A percentile compares a stretch with the other conserved stretches of the same genome.
Evolutionary conservation across 2,888 invertebrate genomes (phyloP).

Genomic region (Enchytraeus crypticus): DNA sequence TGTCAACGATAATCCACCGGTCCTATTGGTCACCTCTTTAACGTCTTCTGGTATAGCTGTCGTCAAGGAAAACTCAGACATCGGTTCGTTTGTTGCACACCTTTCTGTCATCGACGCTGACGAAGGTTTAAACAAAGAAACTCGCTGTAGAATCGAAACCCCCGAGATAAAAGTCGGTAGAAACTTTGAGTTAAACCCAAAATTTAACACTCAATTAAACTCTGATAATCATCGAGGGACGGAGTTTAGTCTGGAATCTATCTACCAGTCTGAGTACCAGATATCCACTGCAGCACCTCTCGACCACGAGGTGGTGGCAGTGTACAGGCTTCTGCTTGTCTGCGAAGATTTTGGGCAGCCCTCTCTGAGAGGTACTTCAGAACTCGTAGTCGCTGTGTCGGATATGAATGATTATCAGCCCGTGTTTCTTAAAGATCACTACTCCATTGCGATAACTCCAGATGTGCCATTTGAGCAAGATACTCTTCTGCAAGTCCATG

Average conservation of each 20-base stretch:
- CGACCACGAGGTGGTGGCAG: slow-evolving; percentile 13
- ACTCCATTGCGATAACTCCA: slow-evolving; percentile 4
- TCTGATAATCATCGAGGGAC: too few species aligned
- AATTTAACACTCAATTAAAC: slow-evolving; percentile 11
- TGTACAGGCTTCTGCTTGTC: slow-evolving; percentile 14
- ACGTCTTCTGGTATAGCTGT: slow-evolving; percentile 11
- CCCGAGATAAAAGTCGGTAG: background rate
- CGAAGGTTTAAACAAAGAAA: slow-evolving; percentile 12
- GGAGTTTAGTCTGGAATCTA: slow-evolving; percentile 11
- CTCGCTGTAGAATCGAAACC: slow-evolving; percentile 1
- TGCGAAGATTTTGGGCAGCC: slow-evolving; percentile 21
- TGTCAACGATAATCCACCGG: slow-evolving; percentile 24
- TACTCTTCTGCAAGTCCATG: slow-evolving; percentile 17
- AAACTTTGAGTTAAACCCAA: background rate
- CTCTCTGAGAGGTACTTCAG: background rate
- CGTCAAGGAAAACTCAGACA: slow-evolving; percentile 14
- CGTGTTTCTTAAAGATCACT: slow-evolving; percentile 10
- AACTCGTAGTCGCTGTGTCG: slow-evolving; percentile 12
- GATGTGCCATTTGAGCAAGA: slow-evolving; percentile 19
- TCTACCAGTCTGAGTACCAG: slow-evolving; percentile 17
- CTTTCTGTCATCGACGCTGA: slow-evolving; percentile 20
- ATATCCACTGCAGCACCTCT: slow-evolving; percentile 14
- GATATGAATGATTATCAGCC: slow-evolving; percentile 22
- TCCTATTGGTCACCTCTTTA: slow-evolving; percentile 21
- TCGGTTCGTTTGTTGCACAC: slow-evolving; percentile 18